phyloP scores from a whole-genome alignment of 2,113 vertebrate genomes.

The Syngnathus scovelli region DNA sequence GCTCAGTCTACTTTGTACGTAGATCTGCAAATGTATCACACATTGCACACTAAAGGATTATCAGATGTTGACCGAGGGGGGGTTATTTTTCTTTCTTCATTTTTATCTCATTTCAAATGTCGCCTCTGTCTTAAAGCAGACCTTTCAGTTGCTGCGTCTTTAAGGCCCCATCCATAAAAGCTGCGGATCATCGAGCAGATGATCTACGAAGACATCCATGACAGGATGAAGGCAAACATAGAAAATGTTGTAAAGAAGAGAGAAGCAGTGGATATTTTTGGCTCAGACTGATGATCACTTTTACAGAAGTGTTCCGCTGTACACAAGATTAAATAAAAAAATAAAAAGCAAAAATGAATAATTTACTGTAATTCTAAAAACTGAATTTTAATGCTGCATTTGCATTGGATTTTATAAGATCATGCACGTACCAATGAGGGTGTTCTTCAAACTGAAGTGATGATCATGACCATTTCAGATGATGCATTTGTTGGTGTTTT shows the following conservation, averaged over 20 bases:
- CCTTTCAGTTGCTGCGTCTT: not conserved
- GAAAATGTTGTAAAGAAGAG: not conserved
- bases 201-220: constrained; percentile 7
- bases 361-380: not conserved
- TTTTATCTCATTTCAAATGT: not conserved
- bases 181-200: constrained; percentile 4
- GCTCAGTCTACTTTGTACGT: constrained; percentile 18
- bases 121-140: not conserved
- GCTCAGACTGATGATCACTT: not conserved
- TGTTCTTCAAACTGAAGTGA: not conserved
- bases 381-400: no score
- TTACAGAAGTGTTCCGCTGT: not conserved
- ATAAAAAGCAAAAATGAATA: not conserved
- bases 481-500: constrained; percentile 38
- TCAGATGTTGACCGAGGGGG: constrained; percentile 2
- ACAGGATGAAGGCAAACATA: not conserved
- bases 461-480: not conserved
- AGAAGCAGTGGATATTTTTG: not conserved
- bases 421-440: no score
- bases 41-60: constrained; percentile 14
- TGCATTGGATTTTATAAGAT: no score
- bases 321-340: not conserved
- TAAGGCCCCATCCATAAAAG: not conserved
- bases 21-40: constrained; percentile 8
- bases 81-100: no score